A percentile compares a stretch with the other conserved stretches of the same genome.
Evolutionary conservation across 30 jellyfish, hydroid and myxozoan species (phyloP).

Genomic region (Hydra vulgaris): DNA sequence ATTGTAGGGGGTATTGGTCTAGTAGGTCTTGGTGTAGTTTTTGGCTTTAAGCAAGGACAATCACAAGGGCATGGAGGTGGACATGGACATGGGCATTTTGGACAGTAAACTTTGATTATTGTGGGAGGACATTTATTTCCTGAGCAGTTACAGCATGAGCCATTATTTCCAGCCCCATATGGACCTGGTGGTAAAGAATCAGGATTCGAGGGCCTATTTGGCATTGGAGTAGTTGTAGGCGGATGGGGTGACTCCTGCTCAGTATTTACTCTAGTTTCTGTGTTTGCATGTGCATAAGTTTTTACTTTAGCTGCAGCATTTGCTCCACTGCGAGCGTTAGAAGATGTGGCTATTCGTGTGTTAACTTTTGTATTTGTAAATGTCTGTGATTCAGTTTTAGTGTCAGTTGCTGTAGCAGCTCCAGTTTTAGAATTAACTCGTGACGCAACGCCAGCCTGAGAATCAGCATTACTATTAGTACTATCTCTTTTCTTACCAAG

Average conservation of each 20-base stretch:
- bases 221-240: constrained; percentile 52
- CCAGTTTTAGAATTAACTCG: constrained; percentile 56
- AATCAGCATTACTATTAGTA: constrained; percentile 33
- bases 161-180: not conserved
- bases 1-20: constrained; percentile 50
- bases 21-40: constrained; percentile 53
- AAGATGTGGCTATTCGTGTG: constrained; percentile 79
- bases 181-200: constrained; percentile 8
- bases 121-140: constrained; percentile 13
- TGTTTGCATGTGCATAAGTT: constrained; percentile 87
- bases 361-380: constrained; percentile 78
- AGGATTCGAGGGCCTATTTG: constrained; percentile 26
- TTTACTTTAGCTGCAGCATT: constrained; percentile 92
- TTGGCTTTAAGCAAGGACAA: constrained; percentile 73
- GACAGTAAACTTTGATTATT: constrained; percentile 18
- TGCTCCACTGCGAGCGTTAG: constrained; percentile 94
- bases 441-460: constrained; percentile 73
- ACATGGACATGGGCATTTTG: constrained; percentile 84
- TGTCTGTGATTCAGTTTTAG: constrained; percentile 77
- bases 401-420: constrained; percentile 67
- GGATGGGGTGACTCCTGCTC: constrained; percentile 84
- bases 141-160: not conserved
- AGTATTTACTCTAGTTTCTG: constrained; percentile 79
- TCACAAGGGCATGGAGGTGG: constrained; percentile 89
- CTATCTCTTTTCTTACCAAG: constrained; percentile 67